Base-by-base conservation (phyloP, 2,888 invertebrate genomes). In the Cosmia trapezina region DNA sequence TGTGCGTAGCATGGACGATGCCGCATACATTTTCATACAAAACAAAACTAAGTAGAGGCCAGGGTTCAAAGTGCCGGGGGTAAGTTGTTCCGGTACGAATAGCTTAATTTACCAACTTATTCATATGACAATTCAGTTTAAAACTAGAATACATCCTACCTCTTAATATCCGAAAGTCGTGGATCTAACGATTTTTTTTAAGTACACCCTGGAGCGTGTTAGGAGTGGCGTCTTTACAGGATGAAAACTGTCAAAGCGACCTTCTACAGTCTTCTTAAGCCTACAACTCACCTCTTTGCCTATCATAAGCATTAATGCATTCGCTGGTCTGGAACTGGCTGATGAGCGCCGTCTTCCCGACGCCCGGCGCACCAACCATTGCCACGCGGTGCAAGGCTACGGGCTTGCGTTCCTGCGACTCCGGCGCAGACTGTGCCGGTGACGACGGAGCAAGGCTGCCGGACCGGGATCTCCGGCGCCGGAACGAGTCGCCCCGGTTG, bases 271-370 rank as follows among this genome's bases (percentile, higher is more conserved):
- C 8, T 47, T 12, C 19, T 61, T 79, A 64, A 56, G 0, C 2
- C 11, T 68, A 51, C 3, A 41, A 89, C 92, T 85, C 17, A 94
- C 98, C 98, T 96, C 98, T 97, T 85, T 97, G 98, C 89, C 98
- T 97, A 89, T 99, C 99, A 92, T 99, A 99, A 47, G 99, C 98
- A 91, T 99, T 99, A 90, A 99, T 98, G 92, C 98, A 98, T 92
- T 99, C 99, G 86, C 98, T 98, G 74, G 99, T 99, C 97, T 98
- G 98, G 90, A 99, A 98, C 94, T 98, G 98, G 88, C 98, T 98
- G 91, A 98, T 97, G 12, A 98, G 97, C 0, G 98, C 98, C 0
- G 98, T 98, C 94, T 99, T 98, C 67, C 98, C 98, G 54, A 98
- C 98, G 0, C 98, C 98, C 8, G 97, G 97, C 0, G 98, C 97